Evolutionary conservation across 2,888 invertebrate genomes (phyloP).

Genomic region (Corbicula japonica): DNA sequence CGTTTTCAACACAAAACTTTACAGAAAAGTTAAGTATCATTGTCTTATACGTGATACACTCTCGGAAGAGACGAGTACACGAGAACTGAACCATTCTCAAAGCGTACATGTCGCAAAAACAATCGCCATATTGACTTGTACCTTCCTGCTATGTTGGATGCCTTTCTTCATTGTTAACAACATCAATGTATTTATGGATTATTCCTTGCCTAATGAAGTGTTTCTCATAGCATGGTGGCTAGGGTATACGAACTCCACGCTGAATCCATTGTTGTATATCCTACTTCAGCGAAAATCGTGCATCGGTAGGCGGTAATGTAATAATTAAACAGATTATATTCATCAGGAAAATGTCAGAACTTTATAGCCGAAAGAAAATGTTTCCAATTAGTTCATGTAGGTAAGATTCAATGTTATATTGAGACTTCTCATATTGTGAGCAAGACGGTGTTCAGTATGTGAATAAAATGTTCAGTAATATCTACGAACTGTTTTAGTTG

Average conservation of each 20-base stretch:
- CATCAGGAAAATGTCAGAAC: too few relatives aligned
- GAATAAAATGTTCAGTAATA: too few relatives aligned
- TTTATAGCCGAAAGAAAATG: too few relatives aligned
- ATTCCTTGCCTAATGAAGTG: neutral
- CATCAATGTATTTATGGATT: neutral
- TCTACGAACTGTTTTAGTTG: too few relatives aligned
- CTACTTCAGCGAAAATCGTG: slow-evolving; percentile 3
- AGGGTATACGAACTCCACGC: neutral
- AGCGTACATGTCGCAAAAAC: slow-evolving; percentile 4
- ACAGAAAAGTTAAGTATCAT: neutral
- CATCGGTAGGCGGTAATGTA: slow-evolving; percentile 13
- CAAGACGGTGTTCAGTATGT: too few relatives aligned
- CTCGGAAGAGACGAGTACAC: neutral
- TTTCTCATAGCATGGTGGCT: neutral
- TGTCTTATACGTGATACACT: neutral
- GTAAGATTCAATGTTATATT: too few relatives aligned
- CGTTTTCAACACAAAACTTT: neutral
- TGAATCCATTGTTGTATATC: slow-evolving; percentile 8
- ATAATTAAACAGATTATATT: too few relatives aligned
- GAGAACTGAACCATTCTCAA: neutral
- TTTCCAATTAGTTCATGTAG: too few relatives aligned
- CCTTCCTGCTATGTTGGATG: slow-evolving; percentile 2
- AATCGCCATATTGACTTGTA: neutral
- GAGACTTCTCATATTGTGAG: too few relatives aligned
- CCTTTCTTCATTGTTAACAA: slow-evolving; percentile 2